Base-by-base conservation (phyloP, 2,888 invertebrate species). In the Platerodrilus igneus region DNA sequence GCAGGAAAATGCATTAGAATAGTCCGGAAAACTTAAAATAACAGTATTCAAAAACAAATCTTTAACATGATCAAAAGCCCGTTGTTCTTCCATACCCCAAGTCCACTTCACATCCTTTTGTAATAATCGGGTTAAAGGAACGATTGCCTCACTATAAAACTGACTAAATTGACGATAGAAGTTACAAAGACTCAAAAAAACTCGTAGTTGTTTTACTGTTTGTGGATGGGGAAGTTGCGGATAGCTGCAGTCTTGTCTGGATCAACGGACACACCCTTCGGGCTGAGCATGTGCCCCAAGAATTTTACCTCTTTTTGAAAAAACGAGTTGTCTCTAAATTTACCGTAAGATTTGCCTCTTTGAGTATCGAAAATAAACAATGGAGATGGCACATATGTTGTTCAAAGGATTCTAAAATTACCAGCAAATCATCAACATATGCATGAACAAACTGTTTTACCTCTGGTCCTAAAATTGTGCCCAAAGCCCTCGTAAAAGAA, bases 401-500 rank as follows among this genome's bases (percentile, higher is more conserved):
- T 6, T 20, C 21, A 21, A 32, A 32, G n/a, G 32, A 4, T 10
- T 20, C 22, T 3, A 21, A 32, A 7, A 10, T 21, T 3, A 32
- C 22, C 3, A 35, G 9, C 15, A 49, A n/a, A n/a, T n/a, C n/a
- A n/a, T n/a, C n/a, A n/a, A n/a, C n/a, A n/a, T n/a, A n/a, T n/a
- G n/a, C n/a, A n/a, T n/a, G n/a, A n/a, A n/a, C n/a, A n/a, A n/a
- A n/a, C n/a, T n/a, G n/a, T n/a, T n/a, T n/a, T n/a, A n/a, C n/a
- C n/a, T n/a, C n/a, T n/a, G n/a, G n/a, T n/a, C n/a, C n/a, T n/a
- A n/a, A n/a, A n/a, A n/a, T 35, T 15, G 27, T 9, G 19, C 42
- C 44, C 39, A 50, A 35, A 8, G 34, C 26, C 3, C 54, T 22
- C 3, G 42, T 33, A 41, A 54, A 53, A 23, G 47, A 44, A 18